Conservation (phyloP, 2,113 vertebrate genomes). For the Pristiophorus japonicus region DNA sequence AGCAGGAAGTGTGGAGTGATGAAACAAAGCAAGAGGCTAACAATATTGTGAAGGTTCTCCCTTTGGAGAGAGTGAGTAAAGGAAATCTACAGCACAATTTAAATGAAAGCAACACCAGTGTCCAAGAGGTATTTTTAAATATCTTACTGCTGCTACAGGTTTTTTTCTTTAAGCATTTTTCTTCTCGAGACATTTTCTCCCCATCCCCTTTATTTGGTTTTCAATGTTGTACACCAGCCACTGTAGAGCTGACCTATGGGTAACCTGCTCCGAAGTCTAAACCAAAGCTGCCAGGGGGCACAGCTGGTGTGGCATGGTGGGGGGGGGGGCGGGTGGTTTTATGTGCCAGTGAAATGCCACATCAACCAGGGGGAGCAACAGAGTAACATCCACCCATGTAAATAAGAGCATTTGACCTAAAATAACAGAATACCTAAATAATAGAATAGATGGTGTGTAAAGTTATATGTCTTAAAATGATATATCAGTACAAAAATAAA, state of each 20-base stretch:
- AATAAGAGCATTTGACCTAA: not conserved
- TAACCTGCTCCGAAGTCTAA: not conserved
- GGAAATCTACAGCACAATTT: not conserved
- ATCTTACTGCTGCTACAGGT: not conserved
- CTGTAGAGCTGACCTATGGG: not conserved
- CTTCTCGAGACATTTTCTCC: not conserved
- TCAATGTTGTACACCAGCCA: not conserved
- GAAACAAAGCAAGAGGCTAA: not conserved
- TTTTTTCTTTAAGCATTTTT: not conserved
- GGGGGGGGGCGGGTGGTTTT: no score
- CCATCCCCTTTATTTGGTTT: not conserved
- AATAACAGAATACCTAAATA: no score
- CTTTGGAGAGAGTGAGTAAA: not conserved
- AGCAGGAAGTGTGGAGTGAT: not conserved
- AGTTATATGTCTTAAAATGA: not conserved
- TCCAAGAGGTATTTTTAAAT: not conserved
- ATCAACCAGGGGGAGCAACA: not conserved
- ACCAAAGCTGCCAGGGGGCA: not conserved
- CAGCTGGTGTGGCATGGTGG: no score
- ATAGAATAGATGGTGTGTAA: not conserved
- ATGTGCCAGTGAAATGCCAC: not conserved
- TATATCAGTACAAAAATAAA: not conserved
- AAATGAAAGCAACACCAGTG: not conserved
- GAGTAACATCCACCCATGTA: not conserved
- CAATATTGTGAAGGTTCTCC: not conserved